Percentiles rank a stretch among this genome's conserved stretches.
phyloP scores from a whole-genome alignment of 1,140 invertebrate species.

The Thaumatotibia leucotreta region DNA sequence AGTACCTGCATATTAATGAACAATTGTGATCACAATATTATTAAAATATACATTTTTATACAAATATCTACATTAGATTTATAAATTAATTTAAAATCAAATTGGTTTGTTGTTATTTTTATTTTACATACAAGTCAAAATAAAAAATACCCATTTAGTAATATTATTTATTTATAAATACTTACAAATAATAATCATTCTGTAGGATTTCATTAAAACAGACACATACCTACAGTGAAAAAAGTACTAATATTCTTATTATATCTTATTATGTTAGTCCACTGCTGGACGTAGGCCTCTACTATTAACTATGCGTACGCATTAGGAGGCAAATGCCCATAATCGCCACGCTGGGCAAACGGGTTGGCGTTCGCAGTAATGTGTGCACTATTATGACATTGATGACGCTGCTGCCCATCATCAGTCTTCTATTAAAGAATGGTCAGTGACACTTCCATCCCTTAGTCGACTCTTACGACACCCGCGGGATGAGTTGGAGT shows the following conservation, averaged over 20 bases:
- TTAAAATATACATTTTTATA: not conserved
- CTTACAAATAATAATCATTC: not conserved
- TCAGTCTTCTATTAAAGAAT: too few relatives aligned
- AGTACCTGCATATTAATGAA: not conserved
- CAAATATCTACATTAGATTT: not conserved
- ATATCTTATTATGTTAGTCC: too few relatives aligned
- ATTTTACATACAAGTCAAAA: not conserved
- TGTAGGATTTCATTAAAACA: not conserved
- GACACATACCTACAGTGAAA: not conserved
- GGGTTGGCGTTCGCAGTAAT: too few relatives aligned
- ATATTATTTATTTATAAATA: constrained; percentile 1
- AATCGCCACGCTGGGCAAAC: too few relatives aligned
- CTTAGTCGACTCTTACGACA: too few relatives aligned
- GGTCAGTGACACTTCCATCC: too few relatives aligned
- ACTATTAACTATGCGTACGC: too few relatives aligned
- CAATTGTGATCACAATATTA: not conserved
- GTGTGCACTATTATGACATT: too few relatives aligned
- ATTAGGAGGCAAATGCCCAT: too few relatives aligned
- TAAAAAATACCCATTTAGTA: not conserved
- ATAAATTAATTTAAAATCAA: not conserved
- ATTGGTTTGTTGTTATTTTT: not conserved
- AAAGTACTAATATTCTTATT: not conserved
- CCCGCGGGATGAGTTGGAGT: too few relatives aligned
- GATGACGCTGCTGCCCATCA: too few relatives aligned
- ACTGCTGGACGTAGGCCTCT: too few relatives aligned